phyloP scores from a whole-genome alignment of 2,113 vertebrate species.

The Rhynchomys soricoides region DNA sequence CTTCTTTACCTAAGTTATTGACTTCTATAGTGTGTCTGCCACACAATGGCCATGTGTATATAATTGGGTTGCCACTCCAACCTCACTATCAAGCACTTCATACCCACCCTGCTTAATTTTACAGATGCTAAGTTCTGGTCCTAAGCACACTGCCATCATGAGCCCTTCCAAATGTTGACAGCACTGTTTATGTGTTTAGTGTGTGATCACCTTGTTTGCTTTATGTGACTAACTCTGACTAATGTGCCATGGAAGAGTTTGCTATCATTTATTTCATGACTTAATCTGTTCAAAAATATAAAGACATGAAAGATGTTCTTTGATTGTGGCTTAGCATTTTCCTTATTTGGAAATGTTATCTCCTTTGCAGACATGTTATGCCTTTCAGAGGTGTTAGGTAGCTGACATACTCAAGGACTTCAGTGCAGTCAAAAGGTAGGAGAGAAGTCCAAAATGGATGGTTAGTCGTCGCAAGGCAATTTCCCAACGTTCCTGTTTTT shows the following conservation, averaged over 20 bases:
- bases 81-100: background rate
- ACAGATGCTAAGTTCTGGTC: background rate
- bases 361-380: background rate
- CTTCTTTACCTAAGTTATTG: background rate
- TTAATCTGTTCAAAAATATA: slow-evolving; percentile 12
- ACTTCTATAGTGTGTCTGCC: background rate
- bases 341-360: background rate
- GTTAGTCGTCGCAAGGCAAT: background rate
- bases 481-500: background rate
- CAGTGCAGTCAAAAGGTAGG: background rate
- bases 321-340: background rate
- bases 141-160: background rate
- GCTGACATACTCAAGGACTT: background rate
- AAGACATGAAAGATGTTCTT: slow-evolving; percentile 34
- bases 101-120: too few species aligned
- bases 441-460: background rate
- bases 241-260: background rate
- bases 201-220: background rate
- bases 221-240: background rate
- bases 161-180: background rate
- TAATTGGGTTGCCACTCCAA: background rate
- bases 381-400: too few species aligned
- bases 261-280: slow-evolving; percentile 18
- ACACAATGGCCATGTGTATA: background rate
- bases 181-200: background rate